Percentiles rank a stretch among this genome's conserved stretches.
Conservation (phyloP, 2,888 invertebrate genomes). For the Ormia ochracea region DNA sequence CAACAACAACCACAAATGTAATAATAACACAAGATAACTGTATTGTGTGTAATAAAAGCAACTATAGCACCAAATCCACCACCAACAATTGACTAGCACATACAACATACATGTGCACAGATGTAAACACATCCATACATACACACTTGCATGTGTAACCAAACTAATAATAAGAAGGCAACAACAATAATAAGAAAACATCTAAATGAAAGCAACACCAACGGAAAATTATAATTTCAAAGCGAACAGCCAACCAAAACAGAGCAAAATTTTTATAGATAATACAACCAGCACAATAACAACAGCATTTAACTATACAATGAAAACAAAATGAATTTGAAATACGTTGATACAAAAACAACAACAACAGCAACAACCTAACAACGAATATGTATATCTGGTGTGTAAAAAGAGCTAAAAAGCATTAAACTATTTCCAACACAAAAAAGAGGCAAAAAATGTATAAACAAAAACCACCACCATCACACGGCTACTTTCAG, state of each 20-base stretch:
- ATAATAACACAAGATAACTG: slow-evolving; percentile 45
- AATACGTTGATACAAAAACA: slow-evolving; percentile 45
- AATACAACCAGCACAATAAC: slow-evolving; percentile 34
- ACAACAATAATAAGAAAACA: slow-evolving; percentile 17
- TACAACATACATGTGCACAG: no score
- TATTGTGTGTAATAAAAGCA: slow-evolving; percentile 52
- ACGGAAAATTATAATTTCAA: slow-evolving; percentile 57
- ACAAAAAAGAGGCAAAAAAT: slow-evolving; percentile 23
- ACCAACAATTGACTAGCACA: no score
- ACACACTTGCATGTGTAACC: no score
- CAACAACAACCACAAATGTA: not conserved
- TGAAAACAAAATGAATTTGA: slow-evolving; percentile 55
- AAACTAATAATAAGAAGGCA: slow-evolving; percentile 28
- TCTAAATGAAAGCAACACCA: slow-evolving; percentile 46
- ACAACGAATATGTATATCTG: no score
- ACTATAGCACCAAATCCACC: slow-evolving; percentile 11
- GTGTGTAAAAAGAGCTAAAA: slow-evolving; percentile 1
- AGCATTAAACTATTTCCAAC: slow-evolving; percentile 4
- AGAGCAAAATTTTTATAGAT: slow-evolving; percentile 58
- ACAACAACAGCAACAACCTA: not conserved
- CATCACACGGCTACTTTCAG: not conserved
- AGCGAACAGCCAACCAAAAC: slow-evolving; percentile 62
- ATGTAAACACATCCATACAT: no score
- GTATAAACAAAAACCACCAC: slow-evolving; percentile 53
- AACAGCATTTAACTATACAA: slow-evolving; percentile 2